Base-by-base conservation (phyloP, 2,113 vertebrate genomes). In the Silurus glanis region DNA sequence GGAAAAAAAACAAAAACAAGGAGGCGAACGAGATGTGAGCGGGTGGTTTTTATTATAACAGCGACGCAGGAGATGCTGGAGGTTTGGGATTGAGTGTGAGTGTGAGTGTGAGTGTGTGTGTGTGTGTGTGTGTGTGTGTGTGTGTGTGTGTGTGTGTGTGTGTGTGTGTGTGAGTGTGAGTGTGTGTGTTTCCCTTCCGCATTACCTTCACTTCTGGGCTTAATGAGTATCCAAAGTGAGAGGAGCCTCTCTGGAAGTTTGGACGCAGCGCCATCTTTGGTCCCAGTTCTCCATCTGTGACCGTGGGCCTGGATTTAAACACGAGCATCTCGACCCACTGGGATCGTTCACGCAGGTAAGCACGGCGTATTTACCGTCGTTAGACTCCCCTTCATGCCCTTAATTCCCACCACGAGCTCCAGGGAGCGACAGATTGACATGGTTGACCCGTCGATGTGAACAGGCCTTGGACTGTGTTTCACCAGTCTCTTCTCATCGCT, bases 151-250 rank as follows among this genome's bases (percentile, higher is more conserved):
- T 37, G 37, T 37, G 37, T 37, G 37, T 37, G 37, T 37, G 37
- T 37, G 37, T 37, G 37, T 37, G 37, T 37, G 37, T 37, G 37
- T 37, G 37, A 2, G 28, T 37, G 28, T 37, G 28, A 1, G 28
- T 37, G 28, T 37, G 28, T 37, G 1, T 37, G 28, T n/a, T 37
- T 37, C 2, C 37, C 37, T 37, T 37, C 37, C 37, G 37, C 37
- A 37, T 37, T 37, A 37, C 37, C 17, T 17, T 16, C 55, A 58
- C 56, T 37, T 80, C 56, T 47, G 95, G 96, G 96, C 97, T 97
- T 96, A 95, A 97, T 97, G 97, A 97, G 97, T 97, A 96, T 97
- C 96, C 97, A 97, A 97, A 98, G 97, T 97, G 97, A 96, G 96
- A 96, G 96, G 96, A 96, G 93, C 94, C 95, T 93, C 94, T 93